Evolutionary conservation across 2,888 invertebrate species (phyloP), one percentile per base, ranked within the genome.

Genomic region (Heteromurus nitidus): DNA sequence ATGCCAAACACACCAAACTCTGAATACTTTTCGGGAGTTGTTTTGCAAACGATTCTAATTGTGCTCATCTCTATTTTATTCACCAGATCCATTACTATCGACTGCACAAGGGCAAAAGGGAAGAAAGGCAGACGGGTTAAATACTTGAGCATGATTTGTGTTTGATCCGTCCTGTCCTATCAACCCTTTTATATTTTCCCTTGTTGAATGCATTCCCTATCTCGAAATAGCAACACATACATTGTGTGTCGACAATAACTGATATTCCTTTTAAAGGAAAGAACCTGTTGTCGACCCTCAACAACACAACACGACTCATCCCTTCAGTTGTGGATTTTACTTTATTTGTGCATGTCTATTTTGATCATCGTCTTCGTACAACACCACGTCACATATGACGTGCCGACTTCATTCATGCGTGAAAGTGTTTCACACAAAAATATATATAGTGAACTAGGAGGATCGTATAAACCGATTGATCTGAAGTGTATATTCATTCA

Each of bases 81-180:
- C 31, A 30, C 60, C 11, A 28, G 47, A 60, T 62, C 47, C 72
- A 72, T 72, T 62, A 20, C 53, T 74, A 55, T 74, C 55, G 65
- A 65, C 65, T 65, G 55, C 65, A 74, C 74, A 65, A 74, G 74
- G 74, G 53, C 74, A 74, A 36, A 50, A 42, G 64, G 44, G 28
- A 60, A 9, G n/a, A 42, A 26, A 64, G 31, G 26, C 44, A 22
- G 64, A 62, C 31, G 64, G 55, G 65, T 53, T 53, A 64, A 26
- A 64, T 64, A 11, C 47, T 47, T 18, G 28, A 28, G 22, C 28
- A 72, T 60, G 26, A 31, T 24, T 50, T 55, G 42, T 42, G 55
- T 65, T 74, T 74, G 74, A 74, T 73, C 50, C 60, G 47, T 47
- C 11, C 42, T 44, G 44, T 60, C 11, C 42, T 44, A 60, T 60